These are phyloP conservation scores for Pseudopipra pipra DNA, from an alignment of 2,113 vertebrate species.

Conservation along the genomic window DNA sequence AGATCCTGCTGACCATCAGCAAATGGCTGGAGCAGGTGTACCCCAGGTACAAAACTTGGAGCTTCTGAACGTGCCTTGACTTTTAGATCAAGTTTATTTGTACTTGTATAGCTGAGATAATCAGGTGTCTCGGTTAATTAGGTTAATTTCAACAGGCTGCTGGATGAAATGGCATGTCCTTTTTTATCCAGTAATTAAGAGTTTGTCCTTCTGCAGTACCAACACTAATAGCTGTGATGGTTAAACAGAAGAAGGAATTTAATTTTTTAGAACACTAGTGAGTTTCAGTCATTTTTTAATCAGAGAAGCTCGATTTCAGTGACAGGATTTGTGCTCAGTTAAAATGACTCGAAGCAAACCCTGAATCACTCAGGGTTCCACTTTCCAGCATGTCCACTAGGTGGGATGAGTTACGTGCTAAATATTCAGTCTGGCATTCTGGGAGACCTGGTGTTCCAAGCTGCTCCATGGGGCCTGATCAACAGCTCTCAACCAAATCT, in stretches of 20 bases:
- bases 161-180: background rate
- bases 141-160: background rate
- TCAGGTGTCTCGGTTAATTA: background rate
- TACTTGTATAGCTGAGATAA: background rate
- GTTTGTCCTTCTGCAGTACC: background rate
- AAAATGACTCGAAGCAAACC: background rate
- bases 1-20: constrained; percentile 82
- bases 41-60: constrained; percentile 76
- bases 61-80: background rate
- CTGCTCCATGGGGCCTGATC: background rate
- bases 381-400: background rate
- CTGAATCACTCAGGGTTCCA: background rate
- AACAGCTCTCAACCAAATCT: background rate
- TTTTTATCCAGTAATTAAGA: rapidly evolving
- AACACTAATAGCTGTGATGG: background rate
- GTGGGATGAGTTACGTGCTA: background rate
- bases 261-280: background rate
- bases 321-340: background rate
- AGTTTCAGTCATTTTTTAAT: background rate
- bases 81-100: background rate
- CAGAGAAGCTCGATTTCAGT: background rate
- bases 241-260: background rate
- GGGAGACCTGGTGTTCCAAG: background rate
- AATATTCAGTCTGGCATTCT: background rate
- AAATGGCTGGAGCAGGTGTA: constrained; percentile 90